phyloP scores from a whole-genome alignment of 2,113 vertebrate genomes.

The Antennarius striatus region DNA sequence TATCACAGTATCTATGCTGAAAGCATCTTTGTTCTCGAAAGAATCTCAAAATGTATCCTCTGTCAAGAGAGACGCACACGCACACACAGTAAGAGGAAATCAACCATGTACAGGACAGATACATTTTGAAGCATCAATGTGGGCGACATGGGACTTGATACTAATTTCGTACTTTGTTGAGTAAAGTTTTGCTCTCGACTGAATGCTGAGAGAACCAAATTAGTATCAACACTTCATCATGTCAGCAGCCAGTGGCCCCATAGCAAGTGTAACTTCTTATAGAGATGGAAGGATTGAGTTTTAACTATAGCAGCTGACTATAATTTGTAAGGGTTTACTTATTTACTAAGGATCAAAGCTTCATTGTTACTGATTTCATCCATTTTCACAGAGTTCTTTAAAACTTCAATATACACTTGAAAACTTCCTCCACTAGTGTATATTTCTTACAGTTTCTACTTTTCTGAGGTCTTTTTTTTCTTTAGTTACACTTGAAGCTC shows the following conservation, averaged over 20 bases:
- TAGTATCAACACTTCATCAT: constrained; percentile 85
- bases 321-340: constrained; percentile 13
- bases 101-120: constrained; percentile 80
- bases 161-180: constrained; percentile 86
- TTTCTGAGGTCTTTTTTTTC: constrained; percentile 28
- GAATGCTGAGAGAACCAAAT: constrained; percentile 86
- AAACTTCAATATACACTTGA: constrained; percentile 43
- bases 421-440: constrained; percentile 36
- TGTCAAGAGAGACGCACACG: constrained; percentile 74
- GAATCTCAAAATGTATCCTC: constrained; percentile 93
- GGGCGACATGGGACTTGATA: constrained; percentile 86
- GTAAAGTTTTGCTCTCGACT: constrained; percentile 77
- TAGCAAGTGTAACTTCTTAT: constrained; percentile 80
- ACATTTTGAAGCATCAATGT: constrained; percentile 97
- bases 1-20: constrained; percentile 86
- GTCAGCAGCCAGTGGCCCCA: constrained; percentile 87
- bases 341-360: constrained; percentile 26
- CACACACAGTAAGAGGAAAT: constrained; percentile 73
- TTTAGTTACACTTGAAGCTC: constrained; percentile 82
- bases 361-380: constrained; percentile 45
- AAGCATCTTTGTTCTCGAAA: constrained; percentile 85
- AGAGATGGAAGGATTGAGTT: constrained; percentile 19
- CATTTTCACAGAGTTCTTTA: constrained; percentile 54
- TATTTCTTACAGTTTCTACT: constrained; percentile 34
- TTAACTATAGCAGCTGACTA: constrained; percentile 20